Base-by-base conservation (phyloP, 2,113 vertebrate genomes). In the Paramisgurnus dabryanus region DNA sequence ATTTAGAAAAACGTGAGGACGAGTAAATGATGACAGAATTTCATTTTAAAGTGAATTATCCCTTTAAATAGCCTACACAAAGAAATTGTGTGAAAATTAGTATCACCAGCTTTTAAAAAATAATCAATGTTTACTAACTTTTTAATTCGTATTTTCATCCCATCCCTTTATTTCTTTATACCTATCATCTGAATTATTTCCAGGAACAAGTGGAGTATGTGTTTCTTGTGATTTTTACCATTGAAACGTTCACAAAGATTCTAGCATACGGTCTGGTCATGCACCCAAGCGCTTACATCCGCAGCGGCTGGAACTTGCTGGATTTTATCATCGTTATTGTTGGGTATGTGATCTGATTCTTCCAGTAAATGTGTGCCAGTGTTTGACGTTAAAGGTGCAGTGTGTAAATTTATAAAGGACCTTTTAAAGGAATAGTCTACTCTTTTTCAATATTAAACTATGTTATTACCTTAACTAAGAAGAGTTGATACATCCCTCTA, bases 241-340 rank as follows among this genome's bases (percentile, higher is more conserved):
- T 96, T 69, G 96, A 98, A 83, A 97, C 96, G 0, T 95, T 97
- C 86, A 92, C 96, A 83, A 98, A 98, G 90, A 97, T 98, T 81
- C 88, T 98, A 58, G 96, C 96, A 74, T 98, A 98, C 0, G 96
- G 96, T 3, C 89, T 98, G 83, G 95, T 98, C 57, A 93, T 95
- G 94, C 95, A 97, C 43, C 96, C 96, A 64, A 97, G 94, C 80
- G 95, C 96, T 87, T 98, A 98, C 89, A 97, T 97, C 83, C 94
- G 96, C 80, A 98, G 96, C 1, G 96, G 96, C 84, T 98, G 96
- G 96, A 98, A 98, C 87, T 90, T 98, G 34, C 93, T 98, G 0
- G 96, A 98, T 87, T 98, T 98, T 4, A 92, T 98, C 87, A 98
- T 98, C 47, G 96, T 98, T 45, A 91, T 97, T 34, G 95, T 98